These are phyloP conservation scores for Drosophila jambulina DNA, from an alignment of 1,140 invertebrate species.

Conservation along the genomic window DNA sequence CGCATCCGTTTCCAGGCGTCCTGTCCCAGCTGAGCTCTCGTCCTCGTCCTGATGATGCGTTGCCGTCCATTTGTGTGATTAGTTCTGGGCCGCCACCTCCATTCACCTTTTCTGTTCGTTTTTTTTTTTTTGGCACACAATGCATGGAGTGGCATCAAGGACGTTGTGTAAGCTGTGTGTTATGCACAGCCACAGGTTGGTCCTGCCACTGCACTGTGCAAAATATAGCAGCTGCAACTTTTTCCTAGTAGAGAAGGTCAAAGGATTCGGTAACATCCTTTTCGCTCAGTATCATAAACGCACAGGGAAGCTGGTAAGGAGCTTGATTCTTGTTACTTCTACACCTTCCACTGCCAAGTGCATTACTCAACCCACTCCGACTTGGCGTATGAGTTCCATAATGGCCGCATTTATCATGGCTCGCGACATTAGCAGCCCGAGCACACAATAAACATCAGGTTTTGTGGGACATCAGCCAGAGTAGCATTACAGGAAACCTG, in stretches of 20 bases:
- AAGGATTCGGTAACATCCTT: not conserved
- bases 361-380: slow-evolving; percentile 68
- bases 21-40: slow-evolving; percentile 56
- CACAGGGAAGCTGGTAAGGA: not conserved
- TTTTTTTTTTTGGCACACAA: slow-evolving; percentile 61
- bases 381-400: slow-evolving; percentile 58
- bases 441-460: slow-evolving; percentile 41
- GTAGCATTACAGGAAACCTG: not conserved
- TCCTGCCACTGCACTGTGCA: not conserved
- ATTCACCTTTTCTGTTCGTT: not conserved
- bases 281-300: slow-evolving; percentile 10
- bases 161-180: slow-evolving; percentile 56
- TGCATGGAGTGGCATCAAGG: slow-evolving; percentile 58
- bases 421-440: slow-evolving; percentile 44
- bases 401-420: slow-evolving; percentile 72
- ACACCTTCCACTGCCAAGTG: slow-evolving; percentile 31
- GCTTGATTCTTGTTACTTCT: not conserved
- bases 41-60: slow-evolving; percentile 47
- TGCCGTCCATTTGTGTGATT: slow-evolving; percentile 79
- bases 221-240: not conserved
- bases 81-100: slow-evolving; percentile 45
- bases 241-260: not conserved
- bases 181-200: slow-evolving; percentile 33
- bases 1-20: slow-evolving; percentile 34
- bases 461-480: slow-evolving; percentile 4